Evolutionary conservation across 2,797 vertebrate genomes (phyloP).

Genomic region (Staurois parvus): DNA sequence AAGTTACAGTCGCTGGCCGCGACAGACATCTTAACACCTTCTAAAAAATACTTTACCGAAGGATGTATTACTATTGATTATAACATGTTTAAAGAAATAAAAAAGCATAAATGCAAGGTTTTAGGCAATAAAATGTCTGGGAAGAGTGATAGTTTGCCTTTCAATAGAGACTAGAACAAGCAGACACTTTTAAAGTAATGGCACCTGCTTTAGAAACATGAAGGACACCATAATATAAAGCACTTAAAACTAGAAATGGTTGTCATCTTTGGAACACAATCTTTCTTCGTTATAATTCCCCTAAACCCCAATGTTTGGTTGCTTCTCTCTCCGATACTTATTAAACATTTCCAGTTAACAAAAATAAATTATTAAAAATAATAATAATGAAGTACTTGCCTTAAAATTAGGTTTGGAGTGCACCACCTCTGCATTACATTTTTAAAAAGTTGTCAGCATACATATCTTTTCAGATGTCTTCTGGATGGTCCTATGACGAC

Average conservation of each 20-base stretch:
- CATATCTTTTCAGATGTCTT: too few species aligned
- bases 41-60: conserved; percentile 40
- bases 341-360: too few species aligned
- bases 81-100: conserved; percentile 13
- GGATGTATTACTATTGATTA: conserved; percentile 55
- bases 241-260: not conserved
- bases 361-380: too few species aligned
- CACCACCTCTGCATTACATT: too few species aligned
- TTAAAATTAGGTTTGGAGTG: too few species aligned
- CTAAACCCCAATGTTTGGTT: too few species aligned
- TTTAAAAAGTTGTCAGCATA: too few species aligned
- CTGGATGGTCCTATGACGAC: too few species aligned
- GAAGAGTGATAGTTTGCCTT: not conserved
- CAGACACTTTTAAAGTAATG: not conserved
- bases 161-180: not conserved
- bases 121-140: conserved; percentile 30
- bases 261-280: too few species aligned
- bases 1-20: conserved; percentile 27
- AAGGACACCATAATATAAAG: not conserved
- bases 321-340: too few species aligned
- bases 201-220: not conserved
- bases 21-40: conserved; percentile 49
- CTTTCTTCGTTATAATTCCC: too few species aligned
- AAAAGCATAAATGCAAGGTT: not conserved
- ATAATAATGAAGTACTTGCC: too few species aligned